Evolutionary conservation across 2,888 invertebrate species (phyloP).

Genomic region (Cotesia congregata): DNA sequence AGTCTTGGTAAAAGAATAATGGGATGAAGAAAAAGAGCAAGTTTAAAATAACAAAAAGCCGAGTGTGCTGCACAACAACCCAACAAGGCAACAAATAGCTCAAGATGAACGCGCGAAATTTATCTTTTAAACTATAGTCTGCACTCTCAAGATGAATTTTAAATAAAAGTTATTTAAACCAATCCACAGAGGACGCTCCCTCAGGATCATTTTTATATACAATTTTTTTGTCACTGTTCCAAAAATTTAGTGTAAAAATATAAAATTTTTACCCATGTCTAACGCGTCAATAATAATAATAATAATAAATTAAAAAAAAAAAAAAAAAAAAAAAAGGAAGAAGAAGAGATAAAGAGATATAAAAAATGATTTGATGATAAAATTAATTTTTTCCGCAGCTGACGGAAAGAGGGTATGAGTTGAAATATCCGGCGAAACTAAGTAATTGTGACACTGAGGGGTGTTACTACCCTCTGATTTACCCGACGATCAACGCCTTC

Average conservation of each 20-base stretch:
- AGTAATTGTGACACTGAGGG: background rate
- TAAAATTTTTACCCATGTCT: too few relatives aligned
- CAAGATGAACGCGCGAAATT: slow-evolving; percentile 48
- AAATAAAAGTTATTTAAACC: slow-evolving; percentile 40
- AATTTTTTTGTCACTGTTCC: too few relatives aligned
- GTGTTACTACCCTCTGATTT: slow-evolving; percentile 1
- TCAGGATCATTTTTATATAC: background rate
- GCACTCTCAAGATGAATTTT: slow-evolving; percentile 41
- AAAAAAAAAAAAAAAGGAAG: background rate
- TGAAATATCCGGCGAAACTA: background rate
- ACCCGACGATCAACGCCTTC: background rate
- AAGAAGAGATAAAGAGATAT: background rate
- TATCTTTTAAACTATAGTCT: slow-evolving; percentile 47
- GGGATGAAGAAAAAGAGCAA: slow-evolving; percentile 3
- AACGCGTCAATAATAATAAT: background rate
- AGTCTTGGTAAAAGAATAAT: background rate
- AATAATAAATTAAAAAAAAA: background rate
- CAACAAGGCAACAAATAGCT: background rate
- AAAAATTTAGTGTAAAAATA: too few relatives aligned
- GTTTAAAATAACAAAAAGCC: background rate
- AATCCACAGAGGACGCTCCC: background rate
- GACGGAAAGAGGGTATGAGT: background rate
- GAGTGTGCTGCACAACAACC: slow-evolving; percentile 6
- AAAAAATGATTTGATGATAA: background rate
- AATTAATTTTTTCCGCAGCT: background rate